A percentile compares a stretch with the other conserved stretches of the same genome.
Conservation (phyloP, 64 coral and sea anemone genomes). For the Platygyra sinensis region DNA sequence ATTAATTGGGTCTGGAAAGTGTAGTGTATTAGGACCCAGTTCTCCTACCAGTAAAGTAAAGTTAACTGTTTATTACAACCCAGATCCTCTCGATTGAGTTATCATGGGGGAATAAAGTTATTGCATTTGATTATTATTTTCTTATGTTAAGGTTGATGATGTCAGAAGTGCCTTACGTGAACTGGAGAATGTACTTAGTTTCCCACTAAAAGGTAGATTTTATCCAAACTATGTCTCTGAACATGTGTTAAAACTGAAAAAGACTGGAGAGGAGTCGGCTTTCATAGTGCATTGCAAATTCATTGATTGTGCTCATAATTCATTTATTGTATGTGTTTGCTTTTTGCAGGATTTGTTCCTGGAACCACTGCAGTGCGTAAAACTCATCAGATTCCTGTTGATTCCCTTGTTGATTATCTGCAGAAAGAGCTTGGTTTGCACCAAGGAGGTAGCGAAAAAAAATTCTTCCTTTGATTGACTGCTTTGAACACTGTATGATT, state of each 20-base stretch:
- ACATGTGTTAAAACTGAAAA: neutral
- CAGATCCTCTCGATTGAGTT: too few relatives aligned
- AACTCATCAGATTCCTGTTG: conserved; percentile 64
- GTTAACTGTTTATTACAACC: too few relatives aligned
- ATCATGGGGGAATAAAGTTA: too few relatives aligned
- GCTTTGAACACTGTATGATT: neutral
- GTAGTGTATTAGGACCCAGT: too few relatives aligned
- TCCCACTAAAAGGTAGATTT: conserved; percentile 62
- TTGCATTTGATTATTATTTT: neutral
- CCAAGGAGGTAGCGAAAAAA: conserved; percentile 47
- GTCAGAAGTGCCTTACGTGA: conserved; percentile 41
- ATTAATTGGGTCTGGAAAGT: neutral
- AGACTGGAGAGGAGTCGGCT: too few relatives aligned
- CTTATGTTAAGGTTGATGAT: conserved; percentile 52
- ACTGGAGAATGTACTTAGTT: conserved; percentile 43
- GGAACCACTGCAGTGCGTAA: conserved; percentile 81
- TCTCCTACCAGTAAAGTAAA: too few relatives aligned
- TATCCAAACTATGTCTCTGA: neutral
- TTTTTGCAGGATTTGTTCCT: conserved; percentile 46
- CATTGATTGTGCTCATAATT: neutral
- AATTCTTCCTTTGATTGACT: too few relatives aligned
- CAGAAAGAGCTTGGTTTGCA: conserved; percentile 70
- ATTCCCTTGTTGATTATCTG: conserved; percentile 71
- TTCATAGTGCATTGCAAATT: too few relatives aligned
- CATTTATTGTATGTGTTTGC: neutral